These are phyloP conservation scores for Lepeophtheirus salmonis DNA, from an alignment of 1,140 invertebrate species.

Conservation along the genomic window DNA sequence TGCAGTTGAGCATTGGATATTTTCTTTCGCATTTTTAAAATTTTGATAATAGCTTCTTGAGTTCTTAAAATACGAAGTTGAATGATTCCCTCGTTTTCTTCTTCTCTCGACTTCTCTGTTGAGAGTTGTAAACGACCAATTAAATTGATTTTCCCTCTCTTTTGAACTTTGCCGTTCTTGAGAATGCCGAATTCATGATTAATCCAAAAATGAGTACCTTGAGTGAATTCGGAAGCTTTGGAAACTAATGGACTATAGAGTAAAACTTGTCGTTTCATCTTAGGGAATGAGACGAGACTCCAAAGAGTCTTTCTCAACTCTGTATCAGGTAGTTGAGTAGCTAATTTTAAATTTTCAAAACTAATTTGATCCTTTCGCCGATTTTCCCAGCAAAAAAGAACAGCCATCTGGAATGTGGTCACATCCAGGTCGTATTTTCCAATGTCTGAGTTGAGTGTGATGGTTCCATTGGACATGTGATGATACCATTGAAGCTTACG, in stretches of 20 bases:
- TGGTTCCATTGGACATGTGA: conserved; percentile 96
- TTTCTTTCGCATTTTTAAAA: conserved; percentile 89
- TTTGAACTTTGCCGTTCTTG: conserved; percentile 85
- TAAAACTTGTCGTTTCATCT: conserved; percentile 60
- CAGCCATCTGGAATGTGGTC: conserved; percentile 98
- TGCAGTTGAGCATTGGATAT: conserved; percentile 85
- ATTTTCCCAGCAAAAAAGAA: conserved; percentile 98
- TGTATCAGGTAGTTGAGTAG: conserved; percentile 87
- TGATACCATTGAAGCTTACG: conserved; percentile 98
- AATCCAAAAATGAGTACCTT: conserved; percentile 82
- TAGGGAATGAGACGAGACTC: conserved; percentile 91
- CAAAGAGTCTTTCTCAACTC: conserved; percentile 89
- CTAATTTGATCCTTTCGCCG: conserved; percentile 61
- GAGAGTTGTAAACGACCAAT: conserved; percentile 82
- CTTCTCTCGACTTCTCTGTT: conserved; percentile 83
- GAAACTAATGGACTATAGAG: neutral
- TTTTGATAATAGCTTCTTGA: conserved; percentile 95
- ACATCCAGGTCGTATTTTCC: conserved; percentile 95
- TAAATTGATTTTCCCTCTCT: conserved; percentile 80
- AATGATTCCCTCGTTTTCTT: conserved; percentile 92
- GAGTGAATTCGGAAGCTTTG: conserved; percentile 41
- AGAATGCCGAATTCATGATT: conserved; percentile 85
- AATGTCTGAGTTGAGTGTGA: conserved; percentile 32
- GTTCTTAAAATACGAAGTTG: conserved; percentile 77
- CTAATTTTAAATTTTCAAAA: conserved; percentile 83